phyloP scores from a whole-genome alignment of 2,888 invertebrate genomes.

The Hedya salicella region DNA sequence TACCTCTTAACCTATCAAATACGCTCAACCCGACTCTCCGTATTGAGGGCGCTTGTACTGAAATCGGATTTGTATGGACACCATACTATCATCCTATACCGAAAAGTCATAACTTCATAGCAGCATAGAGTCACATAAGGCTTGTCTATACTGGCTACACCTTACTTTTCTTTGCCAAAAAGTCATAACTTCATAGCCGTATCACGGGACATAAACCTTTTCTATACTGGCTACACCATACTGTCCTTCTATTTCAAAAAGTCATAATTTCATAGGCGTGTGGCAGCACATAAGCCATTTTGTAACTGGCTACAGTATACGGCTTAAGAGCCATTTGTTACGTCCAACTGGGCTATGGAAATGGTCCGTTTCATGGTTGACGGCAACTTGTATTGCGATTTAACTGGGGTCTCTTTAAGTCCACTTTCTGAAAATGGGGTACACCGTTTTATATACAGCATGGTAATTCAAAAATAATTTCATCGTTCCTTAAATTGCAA shows the following conservation, averaged over 20 bases:
- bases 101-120: neutral
- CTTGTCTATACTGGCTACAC: neutral
- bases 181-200: too few relatives aligned
- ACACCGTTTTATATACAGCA: too few relatives aligned
- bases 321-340: constrained; percentile 5
- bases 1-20: neutral
- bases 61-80: constrained; percentile 11
- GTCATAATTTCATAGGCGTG: neutral
- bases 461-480: too few relatives aligned
- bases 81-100: neutral
- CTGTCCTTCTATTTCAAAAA: neutral
- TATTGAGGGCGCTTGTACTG: neutral
- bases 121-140: neutral
- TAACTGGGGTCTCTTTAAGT: neutral
- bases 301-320: neutral
- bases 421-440: neutral
- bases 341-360: constrained; percentile 16
- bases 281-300: neutral
- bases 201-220: too few relatives aligned
- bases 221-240: too few relatives aligned
- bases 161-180: too few relatives aligned
- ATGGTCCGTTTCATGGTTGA: constrained; percentile 15
- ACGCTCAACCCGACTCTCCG: constrained; percentile 1
- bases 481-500: too few relatives aligned
- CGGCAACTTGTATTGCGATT: neutral